phyloP scores from a whole-genome alignment of 2,113 vertebrate genomes.

The Colaptes auratus region DNA sequence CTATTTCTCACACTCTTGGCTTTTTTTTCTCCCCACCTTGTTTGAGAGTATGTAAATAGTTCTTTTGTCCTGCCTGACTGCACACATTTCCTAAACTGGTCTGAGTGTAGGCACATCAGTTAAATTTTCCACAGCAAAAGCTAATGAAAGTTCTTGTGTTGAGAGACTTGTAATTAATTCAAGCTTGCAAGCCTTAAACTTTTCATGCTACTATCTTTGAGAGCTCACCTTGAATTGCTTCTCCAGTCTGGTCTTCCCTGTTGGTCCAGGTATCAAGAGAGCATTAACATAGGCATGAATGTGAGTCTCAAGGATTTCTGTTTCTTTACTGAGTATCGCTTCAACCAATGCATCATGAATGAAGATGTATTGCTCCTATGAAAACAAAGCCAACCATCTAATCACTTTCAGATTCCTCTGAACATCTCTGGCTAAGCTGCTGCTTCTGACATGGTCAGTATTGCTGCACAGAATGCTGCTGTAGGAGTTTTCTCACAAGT shows the following conservation, averaged over 20 bases:
- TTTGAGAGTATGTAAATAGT: not conserved
- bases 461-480: not conserved
- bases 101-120: not conserved
- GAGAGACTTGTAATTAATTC: not conserved
- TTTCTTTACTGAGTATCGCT: conserved; percentile 89
- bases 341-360: conserved; percentile 93
- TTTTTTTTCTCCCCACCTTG: not conserved
- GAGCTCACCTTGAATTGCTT: conserved; percentile 91
- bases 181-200: not conserved
- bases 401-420: not conserved
- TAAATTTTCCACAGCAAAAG: not conserved
- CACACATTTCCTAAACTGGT: not conserved
- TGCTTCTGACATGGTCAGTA: not conserved
- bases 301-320: conserved; percentile 84
- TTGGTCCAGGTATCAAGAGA: conserved; percentile 86
- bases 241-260: conserved; percentile 87
- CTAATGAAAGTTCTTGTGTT: not conserved
- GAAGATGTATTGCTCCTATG: conserved; percentile 94
- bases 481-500: not conserved
- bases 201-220: not conserved
- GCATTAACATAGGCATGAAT: conserved; percentile 90
- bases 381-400: conserved; percentile 8
- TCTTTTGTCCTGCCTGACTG: not conserved
- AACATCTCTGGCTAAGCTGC: not conserved
- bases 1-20: not conserved